Evolutionary conservation across 2,888 invertebrate genomes (phyloP).

Genomic region (Heterodera filipjevi): DNA sequence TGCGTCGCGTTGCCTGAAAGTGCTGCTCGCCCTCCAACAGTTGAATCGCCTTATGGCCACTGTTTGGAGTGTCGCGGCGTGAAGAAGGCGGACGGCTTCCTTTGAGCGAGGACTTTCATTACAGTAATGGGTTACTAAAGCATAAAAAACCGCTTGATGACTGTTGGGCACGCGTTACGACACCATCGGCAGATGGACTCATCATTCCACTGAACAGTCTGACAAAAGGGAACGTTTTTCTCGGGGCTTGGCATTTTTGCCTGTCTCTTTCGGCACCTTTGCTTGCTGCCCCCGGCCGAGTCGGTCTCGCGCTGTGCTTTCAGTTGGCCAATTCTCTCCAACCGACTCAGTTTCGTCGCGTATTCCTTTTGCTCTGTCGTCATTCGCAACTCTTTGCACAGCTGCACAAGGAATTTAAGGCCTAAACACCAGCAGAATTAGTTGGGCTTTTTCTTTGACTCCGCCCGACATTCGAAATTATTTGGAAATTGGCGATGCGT

Average conservation of each 20-base stretch:
- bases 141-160: constrained; percentile 11
- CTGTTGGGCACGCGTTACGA: not conserved
- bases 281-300: constrained; percentile 61
- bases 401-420: constrained; percentile 82
- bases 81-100: constrained; percentile 24
- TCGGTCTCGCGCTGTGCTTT: constrained; percentile 53
- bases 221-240: not conserved
- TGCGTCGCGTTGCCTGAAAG: constrained; percentile 43
- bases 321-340: constrained; percentile 47
- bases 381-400: constrained; percentile 86
- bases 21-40: constrained; percentile 34
- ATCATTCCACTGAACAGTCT: not conserved
- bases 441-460: not conserved
- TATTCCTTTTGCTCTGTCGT: constrained; percentile 78
- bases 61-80: constrained; percentile 23
- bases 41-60: not conserved
- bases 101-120: not conserved
- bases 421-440: constrained; percentile 70
- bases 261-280: constrained; percentile 23
- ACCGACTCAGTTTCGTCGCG: constrained; percentile 38
- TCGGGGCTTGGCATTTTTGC: not conserved
- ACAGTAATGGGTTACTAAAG: too few species aligned
- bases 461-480: constrained; percentile 79
- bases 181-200: not conserved
- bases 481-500: constrained; percentile 89